Base-by-base conservation (phyloP, 2,888 invertebrate genomes). In the Argyresthia goedartella region DNA sequence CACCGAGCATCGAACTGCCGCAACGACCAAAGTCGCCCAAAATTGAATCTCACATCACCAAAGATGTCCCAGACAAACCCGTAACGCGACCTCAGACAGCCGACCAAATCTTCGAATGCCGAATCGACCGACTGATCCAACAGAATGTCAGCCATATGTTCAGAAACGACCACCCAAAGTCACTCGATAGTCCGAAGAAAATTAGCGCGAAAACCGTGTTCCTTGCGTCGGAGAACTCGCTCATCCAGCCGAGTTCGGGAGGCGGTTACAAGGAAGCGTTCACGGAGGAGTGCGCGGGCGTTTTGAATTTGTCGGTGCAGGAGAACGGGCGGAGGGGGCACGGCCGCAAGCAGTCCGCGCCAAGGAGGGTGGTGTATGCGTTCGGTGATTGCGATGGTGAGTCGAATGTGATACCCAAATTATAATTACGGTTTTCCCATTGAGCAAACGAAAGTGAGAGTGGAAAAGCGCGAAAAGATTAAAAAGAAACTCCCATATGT, bases 61-160 rank as follows among this genome's bases (percentile, higher is more conserved):
- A 25, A 25, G 25, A 25, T 6, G 25, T 6, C 25, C 2, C 2
- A 25, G 6, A 4, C 25, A 25, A 25, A 25, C 2, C 25, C 25
- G 25, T 4, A 25, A 2, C 25, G 25, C 25, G 6, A 6, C 25
- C 25, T 6, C 25, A 25, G 6, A 25, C 16, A n/a, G 33, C 36
- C 8, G 39, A 53, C 25, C 46, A 63, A 16, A 65, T 78, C 6
- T 85, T 85, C 56, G 82, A 85, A 52, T 84, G 82, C 50, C 67
- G 82, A 53, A 72, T 86, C 52, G 82, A 81, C 10, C 84, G 80
- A 47, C 55, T 86, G 0, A 84, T 86, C 0, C 79, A 82, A 42
- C 74, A 82, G 42, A 81, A 81, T 44, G 85, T 85, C 0, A 82
- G 81, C 43, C 84, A 84, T 35, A 76, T 85, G 11, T 85, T 69